These are phyloP conservation scores for Eublepharis macularius DNA, from an alignment of 2,113 vertebrate genomes.

Conservation along the genomic window DNA sequence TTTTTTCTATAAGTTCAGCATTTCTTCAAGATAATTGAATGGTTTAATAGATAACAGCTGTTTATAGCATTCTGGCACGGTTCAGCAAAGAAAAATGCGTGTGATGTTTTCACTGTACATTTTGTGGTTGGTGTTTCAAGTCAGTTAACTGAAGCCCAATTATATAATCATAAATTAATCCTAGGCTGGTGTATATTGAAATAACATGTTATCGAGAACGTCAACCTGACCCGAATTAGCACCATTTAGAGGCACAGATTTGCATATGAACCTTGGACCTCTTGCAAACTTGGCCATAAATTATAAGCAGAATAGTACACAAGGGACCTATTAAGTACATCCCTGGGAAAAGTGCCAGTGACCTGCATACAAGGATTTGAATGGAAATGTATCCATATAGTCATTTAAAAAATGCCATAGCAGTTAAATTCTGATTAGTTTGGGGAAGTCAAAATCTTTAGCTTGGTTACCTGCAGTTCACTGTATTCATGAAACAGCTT, in stretches of 20 bases:
- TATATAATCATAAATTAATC: slow-evolving; percentile 47
- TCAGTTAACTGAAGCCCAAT: slow-evolving; percentile 33
- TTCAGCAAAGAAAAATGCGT: slow-evolving; percentile 6
- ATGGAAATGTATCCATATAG: not conserved
- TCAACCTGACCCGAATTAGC: not conserved
- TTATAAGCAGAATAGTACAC: not conserved
- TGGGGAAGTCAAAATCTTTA: not conserved
- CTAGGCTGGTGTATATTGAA: slow-evolving; percentile 28
- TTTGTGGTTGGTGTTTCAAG: slow-evolving; percentile 41
- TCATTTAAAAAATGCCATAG: not conserved
- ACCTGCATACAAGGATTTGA: not conserved
- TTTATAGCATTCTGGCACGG: not conserved
- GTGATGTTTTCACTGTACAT: slow-evolving; percentile 17
- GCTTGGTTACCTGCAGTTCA: not conserved
- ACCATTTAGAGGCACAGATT: not conserved
- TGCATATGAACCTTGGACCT: not conserved
- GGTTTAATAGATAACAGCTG: slow-evolving; percentile 32
- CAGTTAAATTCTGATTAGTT: not conserved
- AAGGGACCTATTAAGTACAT: not conserved
- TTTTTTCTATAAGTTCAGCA: not conserved
- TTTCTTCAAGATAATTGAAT: slow-evolving; percentile 22
- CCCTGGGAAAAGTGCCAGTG: not conserved
- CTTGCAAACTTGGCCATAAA: not conserved
- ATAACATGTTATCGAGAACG: slow-evolving; percentile 19
- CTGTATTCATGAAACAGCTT: not conserved